Base-by-base conservation (phyloP, 2,797 vertebrate genomes). In the Gadopsis bispinosus region DNA sequence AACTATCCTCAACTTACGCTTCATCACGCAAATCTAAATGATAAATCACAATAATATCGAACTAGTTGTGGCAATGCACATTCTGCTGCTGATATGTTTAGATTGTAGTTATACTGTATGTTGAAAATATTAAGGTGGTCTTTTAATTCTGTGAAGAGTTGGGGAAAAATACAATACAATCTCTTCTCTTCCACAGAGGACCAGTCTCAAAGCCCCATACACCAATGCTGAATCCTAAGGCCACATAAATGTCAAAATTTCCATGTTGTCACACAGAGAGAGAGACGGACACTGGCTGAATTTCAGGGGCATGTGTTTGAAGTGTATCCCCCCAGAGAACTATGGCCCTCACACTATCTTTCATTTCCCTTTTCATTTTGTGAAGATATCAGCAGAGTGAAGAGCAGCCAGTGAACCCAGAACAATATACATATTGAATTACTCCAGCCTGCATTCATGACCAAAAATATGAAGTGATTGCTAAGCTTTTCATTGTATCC, bases 171-270 rank as follows among this genome's bases (percentile, higher is more conserved):
- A 55, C 45, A 60, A 26, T 26, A 26, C 26, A 16, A 63, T 33
- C 20, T 47, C 19, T 22, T 53, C 65, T 47, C 47, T 33, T 79
- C 55, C 58, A 51, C 41, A 54, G 60, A 62, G 41, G 35, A 75
- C n/a, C 6, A 6, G 63, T 51, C 73, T 88, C 83, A 81, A 79
- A 92, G 74, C 80, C 67, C 75, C 22, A n/a, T 13, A 31, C 76
- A 67, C 70, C 79, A 62, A 35, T 50, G 81, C 76, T 87, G 87
- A 91, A 93, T 90, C 87, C 77, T 80, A 84, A 92, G 80, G 73
- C 77, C 55, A 61, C 48, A 84, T 80, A 95, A 95, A 95, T 95
- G 93, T 94, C 93, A 94, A 91, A 88, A 95, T 95, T 92, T 95
- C 93, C 94, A 95, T 95, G 83, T 87, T 87, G 87, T 90, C 87